These are phyloP conservation scores for Argyresthia goedartella DNA, from an alignment of 2,888 invertebrate genomes.

Conservation along the genomic window DNA sequence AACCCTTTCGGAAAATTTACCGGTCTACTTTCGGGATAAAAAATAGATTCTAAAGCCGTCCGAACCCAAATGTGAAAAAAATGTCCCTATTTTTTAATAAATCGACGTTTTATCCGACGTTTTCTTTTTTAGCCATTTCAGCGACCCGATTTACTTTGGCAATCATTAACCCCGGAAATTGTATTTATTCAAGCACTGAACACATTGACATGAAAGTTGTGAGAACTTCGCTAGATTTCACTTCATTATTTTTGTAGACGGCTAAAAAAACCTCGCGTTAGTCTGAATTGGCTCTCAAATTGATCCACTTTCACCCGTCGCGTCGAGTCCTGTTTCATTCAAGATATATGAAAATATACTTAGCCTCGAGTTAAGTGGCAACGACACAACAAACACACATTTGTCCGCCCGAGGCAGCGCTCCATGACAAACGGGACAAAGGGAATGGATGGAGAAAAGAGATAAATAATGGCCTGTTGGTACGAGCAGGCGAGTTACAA, in stretches of 20 bases:
- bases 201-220: too few relatives aligned
- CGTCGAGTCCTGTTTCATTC: conserved; percentile 14
- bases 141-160: not conserved
- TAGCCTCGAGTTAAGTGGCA: conserved; percentile 21
- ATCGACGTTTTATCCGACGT: not conserved
- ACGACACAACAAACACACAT: conserved; percentile 37
- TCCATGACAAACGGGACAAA: conserved; percentile 42
- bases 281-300: too few relatives aligned
- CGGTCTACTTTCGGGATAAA: not conserved
- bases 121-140: not conserved
- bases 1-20: conserved; percentile 2
- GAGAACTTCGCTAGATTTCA: too few relatives aligned
- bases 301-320: too few relatives aligned
- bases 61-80: not conserved
- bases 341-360: conserved; percentile 29
- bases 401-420: conserved; percentile 33
- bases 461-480: conserved; percentile 35
- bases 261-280: too few relatives aligned
- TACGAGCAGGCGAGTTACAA: conserved; percentile 7
- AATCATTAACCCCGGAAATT: too few relatives aligned
- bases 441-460: conserved; percentile 40
- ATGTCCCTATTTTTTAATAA: conserved; percentile 3
- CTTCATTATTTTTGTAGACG: too few relatives aligned
- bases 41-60: not conserved
- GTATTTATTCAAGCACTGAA: too few relatives aligned